Conservation (phyloP, 2,888 invertebrate species). For the Drosophila cracens region DNA sequence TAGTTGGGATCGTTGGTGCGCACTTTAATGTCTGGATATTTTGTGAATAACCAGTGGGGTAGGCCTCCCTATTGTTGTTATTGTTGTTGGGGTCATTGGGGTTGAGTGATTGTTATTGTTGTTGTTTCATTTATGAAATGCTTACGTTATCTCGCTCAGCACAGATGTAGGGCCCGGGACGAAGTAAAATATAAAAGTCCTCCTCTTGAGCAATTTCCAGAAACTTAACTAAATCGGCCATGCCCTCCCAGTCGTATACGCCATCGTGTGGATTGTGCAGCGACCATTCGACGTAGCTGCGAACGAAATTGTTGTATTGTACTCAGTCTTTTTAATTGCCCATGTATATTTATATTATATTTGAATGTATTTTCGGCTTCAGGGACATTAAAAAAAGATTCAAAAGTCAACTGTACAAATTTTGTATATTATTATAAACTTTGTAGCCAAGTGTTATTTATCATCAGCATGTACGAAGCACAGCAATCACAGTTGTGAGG, state of each 20-base stretch:
- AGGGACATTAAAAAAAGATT: background rate
- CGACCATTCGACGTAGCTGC: conserved; percentile 95
- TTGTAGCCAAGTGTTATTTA: conserved; percentile 9
- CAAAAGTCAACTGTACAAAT: background rate
- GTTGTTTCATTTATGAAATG: background rate
- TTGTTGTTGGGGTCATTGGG: background rate
- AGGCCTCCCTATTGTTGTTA: conserved; percentile 88
- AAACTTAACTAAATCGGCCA: conserved; percentile 90
- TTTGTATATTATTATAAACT: background rate
- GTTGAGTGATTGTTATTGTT: background rate
- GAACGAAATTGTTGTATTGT: background rate
- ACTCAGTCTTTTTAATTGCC: background rate
- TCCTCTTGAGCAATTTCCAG: conserved; percentile 90
- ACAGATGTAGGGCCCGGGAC: conserved; percentile 96
- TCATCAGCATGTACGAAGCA: background rate
- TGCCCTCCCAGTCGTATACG: conserved; percentile 87
- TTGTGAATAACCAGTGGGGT: conserved; percentile 89
- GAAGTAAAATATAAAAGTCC: conserved; percentile 91
- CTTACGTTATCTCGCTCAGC: conserved; percentile 92
- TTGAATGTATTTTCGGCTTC: background rate
- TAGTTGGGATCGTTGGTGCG: conserved; percentile 88
- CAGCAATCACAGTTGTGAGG: conserved; percentile 1
- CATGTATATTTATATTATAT: background rate
- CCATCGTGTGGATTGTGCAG: conserved; percentile 92
- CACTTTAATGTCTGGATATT: conserved; percentile 87